Evolutionary conservation across 2,888 invertebrate species (phyloP), one percentile per base, ranked within the genome.

Genomic region (Octodonta nipae): DNA sequence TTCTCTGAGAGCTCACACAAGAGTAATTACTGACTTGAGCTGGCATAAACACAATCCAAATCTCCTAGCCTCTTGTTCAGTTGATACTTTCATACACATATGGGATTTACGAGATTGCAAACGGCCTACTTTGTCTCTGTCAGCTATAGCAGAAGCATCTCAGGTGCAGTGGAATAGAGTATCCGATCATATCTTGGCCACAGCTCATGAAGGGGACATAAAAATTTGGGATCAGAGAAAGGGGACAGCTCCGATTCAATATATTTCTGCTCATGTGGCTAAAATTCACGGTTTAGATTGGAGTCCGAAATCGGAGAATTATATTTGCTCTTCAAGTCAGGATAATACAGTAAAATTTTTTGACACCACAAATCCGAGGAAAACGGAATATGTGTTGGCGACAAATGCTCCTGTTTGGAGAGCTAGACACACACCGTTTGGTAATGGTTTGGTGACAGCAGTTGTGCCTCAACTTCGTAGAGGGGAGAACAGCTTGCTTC

Each of bases 141-240:
- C 87, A 49, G 87, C 91, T 45, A 85, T 92, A 50, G 86, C 86
- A 52, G 86, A 87, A 46, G 89, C 91, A 3, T 86, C 87, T 2
- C 91, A 92, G 41, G 91, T 93, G 1, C 79, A 88, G 50, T 95
- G 93, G 82, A 92, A 92, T 58, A 78, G 82, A 50, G 71, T 87
- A 30, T 81, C 83, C 2, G 70, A 79, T 1, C 71, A 91, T 56
- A 67, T 87, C 41, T 67, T 95, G 42, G 93, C 93, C 2, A 92
- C 93, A 26, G 86, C 92, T 3, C 93, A 95, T 60, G 92, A 93
- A 56, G 92, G 91, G 7, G 93, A 93, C 61, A 77, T 95, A 3
- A 81, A 92, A 59, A 76, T 95, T 43, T 95, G 93, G 93, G 95
- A 95, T 60, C 82, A 85, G 45, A 70, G 93, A 40, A 91, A 91